A percentile compares a stretch with the other conserved stretches of the same genome.
These are phyloP conservation scores for Mellivora capensis DNA, from an alignment of 2,113 vertebrate genomes.

Conservation along the genomic window DNA sequence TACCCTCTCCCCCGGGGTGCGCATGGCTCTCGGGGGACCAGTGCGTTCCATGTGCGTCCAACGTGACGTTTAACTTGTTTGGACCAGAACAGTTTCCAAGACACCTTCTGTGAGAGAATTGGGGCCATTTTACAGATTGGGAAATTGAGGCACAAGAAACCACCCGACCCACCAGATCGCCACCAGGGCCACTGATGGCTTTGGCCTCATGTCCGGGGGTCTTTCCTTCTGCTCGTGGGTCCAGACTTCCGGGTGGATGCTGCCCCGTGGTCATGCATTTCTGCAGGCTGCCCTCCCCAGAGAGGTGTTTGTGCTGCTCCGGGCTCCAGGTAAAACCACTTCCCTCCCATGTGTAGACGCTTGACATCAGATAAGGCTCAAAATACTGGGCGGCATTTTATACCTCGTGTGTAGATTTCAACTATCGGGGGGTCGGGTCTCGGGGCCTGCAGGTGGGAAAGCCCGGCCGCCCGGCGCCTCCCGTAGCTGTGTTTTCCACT, in stretches of 20 bases:
- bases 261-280: rapidly evolving
- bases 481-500: not conserved
- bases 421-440: too few relatives aligned
- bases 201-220: too few relatives aligned
- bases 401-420: too few relatives aligned
- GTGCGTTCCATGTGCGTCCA: not conserved
- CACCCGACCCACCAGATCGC: rapidly evolving
- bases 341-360: not conserved
- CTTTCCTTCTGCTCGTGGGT: not conserved
- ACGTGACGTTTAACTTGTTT: not conserved
- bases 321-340: not conserved
- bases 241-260: rapidly evolving
- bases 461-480: rapidly evolving
- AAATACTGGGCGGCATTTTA: rapidly evolving
- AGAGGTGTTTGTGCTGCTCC: not conserved
- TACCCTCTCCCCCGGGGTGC: not conserved
- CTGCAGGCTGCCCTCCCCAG: too few relatives aligned
- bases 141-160: not conserved
- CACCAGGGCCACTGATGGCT: not conserved
- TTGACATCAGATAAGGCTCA: too few relatives aligned
- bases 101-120: not conserved
- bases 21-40: not conserved
- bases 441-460: not conserved
- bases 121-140: not conserved
- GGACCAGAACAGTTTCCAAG: not conserved